phyloP scores from a whole-genome alignment of 2,888 invertebrate species.

The Catocala fraxini region DNA sequence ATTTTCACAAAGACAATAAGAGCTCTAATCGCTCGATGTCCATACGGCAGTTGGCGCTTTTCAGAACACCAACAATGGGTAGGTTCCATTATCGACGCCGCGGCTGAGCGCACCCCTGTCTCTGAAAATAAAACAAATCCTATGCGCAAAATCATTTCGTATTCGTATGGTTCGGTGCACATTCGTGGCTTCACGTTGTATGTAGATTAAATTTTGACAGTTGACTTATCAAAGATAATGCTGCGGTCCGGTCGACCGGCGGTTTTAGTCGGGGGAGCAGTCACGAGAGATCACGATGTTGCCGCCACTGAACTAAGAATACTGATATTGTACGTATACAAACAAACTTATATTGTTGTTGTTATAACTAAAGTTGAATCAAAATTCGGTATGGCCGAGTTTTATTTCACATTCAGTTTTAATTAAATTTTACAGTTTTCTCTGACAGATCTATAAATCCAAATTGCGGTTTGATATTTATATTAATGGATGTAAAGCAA shows the following conservation, averaged over 20 bases:
- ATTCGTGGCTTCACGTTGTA: constrained; percentile 58
- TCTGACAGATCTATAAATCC: too few species aligned
- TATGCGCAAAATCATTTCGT: constrained; percentile 68
- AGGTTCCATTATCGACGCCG: constrained; percentile 65
- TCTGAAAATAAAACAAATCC: constrained; percentile 70
- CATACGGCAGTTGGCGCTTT: constrained; percentile 54
- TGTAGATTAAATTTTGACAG: constrained; percentile 68
- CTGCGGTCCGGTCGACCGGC: constrained; percentile 46
- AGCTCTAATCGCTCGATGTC: constrained; percentile 54
- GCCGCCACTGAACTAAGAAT: constrained; percentile 26
- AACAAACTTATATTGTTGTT: neutral
- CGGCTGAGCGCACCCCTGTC: constrained; percentile 64
- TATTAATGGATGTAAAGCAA: too few species aligned
- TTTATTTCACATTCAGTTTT: too few species aligned
- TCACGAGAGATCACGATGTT: constrained; percentile 40
- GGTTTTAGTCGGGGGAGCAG: constrained; percentile 33
- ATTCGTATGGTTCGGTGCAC: constrained; percentile 62
- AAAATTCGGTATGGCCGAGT: too few species aligned
- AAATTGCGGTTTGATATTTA: too few species aligned
- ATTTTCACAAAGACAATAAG: constrained; percentile 51
- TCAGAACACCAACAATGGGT: constrained; percentile 55
- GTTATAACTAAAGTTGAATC: neutral
- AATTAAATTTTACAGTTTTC: too few species aligned
- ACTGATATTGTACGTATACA: constrained; percentile 7
- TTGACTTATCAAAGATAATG: constrained; percentile 67